phyloP scores from a whole-genome alignment of 2,797 vertebrate species.

The Gila robusta region DNA sequence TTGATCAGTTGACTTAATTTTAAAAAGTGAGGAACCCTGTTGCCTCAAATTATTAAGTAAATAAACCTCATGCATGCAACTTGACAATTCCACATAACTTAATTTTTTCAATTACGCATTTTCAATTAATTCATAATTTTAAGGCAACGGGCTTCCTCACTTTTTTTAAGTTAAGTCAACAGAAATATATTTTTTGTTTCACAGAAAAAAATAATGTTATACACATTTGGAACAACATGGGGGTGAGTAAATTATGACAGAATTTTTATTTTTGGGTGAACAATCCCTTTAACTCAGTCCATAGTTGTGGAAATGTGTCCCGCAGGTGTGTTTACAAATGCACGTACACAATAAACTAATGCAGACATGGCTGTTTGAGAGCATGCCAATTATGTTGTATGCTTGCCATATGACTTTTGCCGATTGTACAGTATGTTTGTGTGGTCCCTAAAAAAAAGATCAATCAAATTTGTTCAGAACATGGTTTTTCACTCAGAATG shows the following conservation, averaged over 20 bases:
- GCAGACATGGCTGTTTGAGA: slow-evolving; percentile 45
- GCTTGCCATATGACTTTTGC: slow-evolving; percentile 56
- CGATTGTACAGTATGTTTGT: slow-evolving; percentile 63
- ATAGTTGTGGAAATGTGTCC: slow-evolving; percentile 14
- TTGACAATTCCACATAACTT: too few relatives aligned
- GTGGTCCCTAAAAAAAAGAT: slow-evolving; percentile 49
- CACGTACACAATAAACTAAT: slow-evolving; percentile 38
- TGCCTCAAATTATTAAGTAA: too few relatives aligned
- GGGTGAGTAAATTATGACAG: background rate
- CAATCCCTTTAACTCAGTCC: background rate
- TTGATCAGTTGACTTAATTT: too few relatives aligned
- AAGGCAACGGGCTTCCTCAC: too few relatives aligned
- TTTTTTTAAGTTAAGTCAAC: too few relatives aligned
- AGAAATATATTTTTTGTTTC: background rate
- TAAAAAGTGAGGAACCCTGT: too few relatives aligned
- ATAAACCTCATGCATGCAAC: too few relatives aligned
- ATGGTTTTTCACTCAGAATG: background rate
- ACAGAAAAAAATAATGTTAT: background rate
- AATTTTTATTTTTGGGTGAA: background rate
- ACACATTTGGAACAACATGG: background rate
- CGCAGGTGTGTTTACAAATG: slow-evolving; percentile 1
- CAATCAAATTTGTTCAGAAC: background rate
- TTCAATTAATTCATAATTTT: too few relatives aligned
- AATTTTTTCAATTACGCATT: too few relatives aligned
- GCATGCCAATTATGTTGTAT: slow-evolving; percentile 39